Percentiles rank a stretch among this genome's conserved stretches.
phyloP scores from a whole-genome alignment of 2,113 vertebrate genomes.

The Gasterosteus aculeatus region DNA sequence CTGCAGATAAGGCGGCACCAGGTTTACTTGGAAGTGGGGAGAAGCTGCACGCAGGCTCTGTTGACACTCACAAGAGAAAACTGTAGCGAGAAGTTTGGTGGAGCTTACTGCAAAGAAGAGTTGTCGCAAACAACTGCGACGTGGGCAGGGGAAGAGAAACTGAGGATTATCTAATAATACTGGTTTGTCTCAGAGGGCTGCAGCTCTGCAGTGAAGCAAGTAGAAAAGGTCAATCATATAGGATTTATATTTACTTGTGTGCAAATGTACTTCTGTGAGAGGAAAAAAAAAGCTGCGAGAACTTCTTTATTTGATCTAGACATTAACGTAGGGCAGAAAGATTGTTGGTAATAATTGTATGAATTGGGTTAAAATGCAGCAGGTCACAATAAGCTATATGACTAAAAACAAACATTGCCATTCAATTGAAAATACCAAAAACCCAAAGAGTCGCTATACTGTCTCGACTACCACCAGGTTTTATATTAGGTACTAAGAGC shows the following conservation, averaged over 20 bases:
- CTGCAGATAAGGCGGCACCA: background rate
- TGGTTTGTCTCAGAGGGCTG: background rate
- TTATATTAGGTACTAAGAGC: background rate
- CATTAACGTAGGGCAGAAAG: background rate
- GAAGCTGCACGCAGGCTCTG: background rate
- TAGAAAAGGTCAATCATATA: background rate
- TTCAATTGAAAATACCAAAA: background rate
- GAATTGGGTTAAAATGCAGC: background rate
- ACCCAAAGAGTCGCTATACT: background rate
- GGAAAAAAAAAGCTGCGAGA: background rate
- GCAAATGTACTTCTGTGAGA: no score
- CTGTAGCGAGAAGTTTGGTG: conserved; percentile 42
- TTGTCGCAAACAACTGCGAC: conserved; percentile 2
- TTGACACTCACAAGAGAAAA: conserved; percentile 26
- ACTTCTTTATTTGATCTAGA: background rate
- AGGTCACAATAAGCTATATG: background rate
- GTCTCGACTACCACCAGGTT: background rate
- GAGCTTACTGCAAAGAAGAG: background rate
- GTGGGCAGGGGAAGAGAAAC: background rate
- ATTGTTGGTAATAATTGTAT: background rate
- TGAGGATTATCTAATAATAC: background rate
- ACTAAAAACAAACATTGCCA: background rate
- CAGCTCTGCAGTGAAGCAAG: background rate
- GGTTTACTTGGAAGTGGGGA: conserved; percentile 31
- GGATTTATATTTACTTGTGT: no score